Evolutionary conservation across 35 echinoderm and acorn worm genomes (phyloP).

Genomic region (Stichopus chloronotus): DNA sequence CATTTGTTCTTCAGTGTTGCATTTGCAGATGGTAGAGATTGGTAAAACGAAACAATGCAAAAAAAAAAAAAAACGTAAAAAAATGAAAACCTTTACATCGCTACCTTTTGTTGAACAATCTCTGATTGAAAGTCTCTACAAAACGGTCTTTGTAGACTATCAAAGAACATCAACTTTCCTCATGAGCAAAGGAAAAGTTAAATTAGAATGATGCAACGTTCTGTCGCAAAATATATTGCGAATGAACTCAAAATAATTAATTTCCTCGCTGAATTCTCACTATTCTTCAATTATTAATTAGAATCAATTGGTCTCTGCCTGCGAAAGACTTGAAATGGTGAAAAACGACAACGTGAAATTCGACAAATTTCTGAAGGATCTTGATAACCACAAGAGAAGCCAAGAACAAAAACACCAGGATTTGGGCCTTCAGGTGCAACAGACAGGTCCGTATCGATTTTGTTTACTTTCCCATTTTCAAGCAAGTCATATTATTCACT

Average conservation of each 20-base stretch:
- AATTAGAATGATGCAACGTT: no score
- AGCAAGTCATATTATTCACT: not conserved
- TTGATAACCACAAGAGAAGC: conserved; percentile 68
- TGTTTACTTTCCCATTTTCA: not conserved
- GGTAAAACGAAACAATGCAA: no score
- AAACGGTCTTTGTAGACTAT: no score
- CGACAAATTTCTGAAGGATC: conserved; percentile 77
- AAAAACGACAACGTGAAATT: conserved; percentile 79
- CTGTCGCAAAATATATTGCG: no score
- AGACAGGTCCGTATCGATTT: conserved; percentile 64
- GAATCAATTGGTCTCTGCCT: conserved; percentile 65
- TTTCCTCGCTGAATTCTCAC: not conserved
- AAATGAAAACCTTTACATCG: no score
- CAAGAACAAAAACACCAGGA: conserved; percentile 79
- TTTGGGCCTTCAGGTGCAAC: conserved; percentile 65
- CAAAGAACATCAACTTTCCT: no score
- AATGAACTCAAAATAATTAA: not conserved
- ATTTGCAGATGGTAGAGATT: no score
- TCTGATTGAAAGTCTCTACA: no score
- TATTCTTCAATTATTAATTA: conserved; percentile 12
- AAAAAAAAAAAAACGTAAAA: no score
- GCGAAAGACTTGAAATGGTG: conserved; percentile 70
- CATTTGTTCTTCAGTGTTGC: no score
- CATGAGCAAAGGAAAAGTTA: no score
- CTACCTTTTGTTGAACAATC: no score